phyloP scores from a whole-genome alignment of 1,140 invertebrate genomes.

The Bombus superbus region DNA sequence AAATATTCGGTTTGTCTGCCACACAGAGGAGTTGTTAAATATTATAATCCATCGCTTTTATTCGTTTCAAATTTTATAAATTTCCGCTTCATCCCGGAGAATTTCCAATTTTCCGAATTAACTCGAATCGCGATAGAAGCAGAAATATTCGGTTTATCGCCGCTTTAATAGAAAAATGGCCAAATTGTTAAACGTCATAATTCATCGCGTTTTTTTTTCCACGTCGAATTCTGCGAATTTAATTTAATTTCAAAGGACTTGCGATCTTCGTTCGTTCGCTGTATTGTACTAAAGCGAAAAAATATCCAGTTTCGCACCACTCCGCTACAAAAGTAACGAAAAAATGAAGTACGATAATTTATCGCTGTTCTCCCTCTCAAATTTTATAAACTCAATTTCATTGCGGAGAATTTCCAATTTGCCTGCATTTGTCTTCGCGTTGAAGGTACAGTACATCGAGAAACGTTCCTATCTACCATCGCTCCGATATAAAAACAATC shows the following conservation, averaged over 20 bases:
- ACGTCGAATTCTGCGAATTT: not conserved
- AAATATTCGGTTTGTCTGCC: too few relatives aligned
- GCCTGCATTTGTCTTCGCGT: too few relatives aligned
- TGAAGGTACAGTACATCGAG: too few relatives aligned
- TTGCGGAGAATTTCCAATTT: not conserved
- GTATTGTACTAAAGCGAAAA: not conserved
- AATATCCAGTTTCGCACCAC: not conserved
- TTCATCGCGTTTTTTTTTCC: not conserved
- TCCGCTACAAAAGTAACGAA: not conserved
- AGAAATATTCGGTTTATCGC: not conserved
- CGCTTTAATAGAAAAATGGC: not conserved
- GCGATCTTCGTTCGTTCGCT: not conserved
- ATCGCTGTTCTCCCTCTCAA: too few relatives aligned
- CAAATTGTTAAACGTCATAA: not conserved
- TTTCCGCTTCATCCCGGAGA: not conserved
- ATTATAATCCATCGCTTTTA: not conserved
- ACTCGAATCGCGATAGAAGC: too few relatives aligned
- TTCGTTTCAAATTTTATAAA: not conserved
- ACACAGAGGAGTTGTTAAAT: not conserved
- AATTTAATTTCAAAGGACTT: not conserved
- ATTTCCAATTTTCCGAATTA: not conserved
- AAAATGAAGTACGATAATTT: not conserved
- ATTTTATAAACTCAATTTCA: not conserved
- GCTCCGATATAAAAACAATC: not conserved
- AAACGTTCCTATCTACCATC: not conserved